Evolutionary conservation across 2,797 vertebrate species (phyloP).

Genomic region (Takifugu rubripes): DNA sequence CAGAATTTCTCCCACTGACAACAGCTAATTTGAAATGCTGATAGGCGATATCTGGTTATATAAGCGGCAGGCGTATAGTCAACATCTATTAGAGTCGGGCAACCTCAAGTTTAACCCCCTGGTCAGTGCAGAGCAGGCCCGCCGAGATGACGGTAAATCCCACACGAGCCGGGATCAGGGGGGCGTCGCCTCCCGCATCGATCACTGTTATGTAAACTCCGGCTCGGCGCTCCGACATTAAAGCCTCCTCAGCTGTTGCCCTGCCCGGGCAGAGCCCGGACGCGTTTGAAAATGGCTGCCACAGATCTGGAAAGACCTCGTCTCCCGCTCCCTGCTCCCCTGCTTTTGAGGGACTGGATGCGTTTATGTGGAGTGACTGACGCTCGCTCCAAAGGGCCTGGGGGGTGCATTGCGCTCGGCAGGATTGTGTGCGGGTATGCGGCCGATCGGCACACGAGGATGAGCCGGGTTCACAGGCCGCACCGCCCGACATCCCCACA

Average conservation of each 20-base stretch:
- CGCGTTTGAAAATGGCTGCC: slow-evolving; percentile 65
- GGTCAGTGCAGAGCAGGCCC: slow-evolving; percentile 31
- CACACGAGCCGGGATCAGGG: slow-evolving; percentile 39
- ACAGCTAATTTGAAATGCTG: slow-evolving; percentile 31
- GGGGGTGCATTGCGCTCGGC: slow-evolving; percentile 52
- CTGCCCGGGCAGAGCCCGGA: slow-evolving; percentile 22
- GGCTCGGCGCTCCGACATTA: slow-evolving; percentile 19
- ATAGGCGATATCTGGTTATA: slow-evolving; percentile 52
- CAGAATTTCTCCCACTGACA: neutral
- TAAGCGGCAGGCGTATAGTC: slow-evolving; percentile 54
- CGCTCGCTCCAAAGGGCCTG: slow-evolving; percentile 60
- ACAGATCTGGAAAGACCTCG: slow-evolving; percentile 57
- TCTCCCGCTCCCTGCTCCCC: slow-evolving; percentile 62
- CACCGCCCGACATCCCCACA: slow-evolving; percentile 41
- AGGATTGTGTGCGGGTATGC: slow-evolving; percentile 30
- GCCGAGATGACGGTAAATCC: slow-evolving; percentile 36
- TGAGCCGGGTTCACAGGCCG: slow-evolving; percentile 66
- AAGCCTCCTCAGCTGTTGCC: slow-evolving; percentile 28
- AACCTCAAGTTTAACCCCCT: slow-evolving; percentile 43
- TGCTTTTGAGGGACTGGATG: slow-evolving; percentile 60
- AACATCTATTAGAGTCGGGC: slow-evolving; percentile 50
- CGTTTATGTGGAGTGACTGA: slow-evolving; percentile 76
- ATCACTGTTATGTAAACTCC: slow-evolving; percentile 51
- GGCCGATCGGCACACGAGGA: slow-evolving; percentile 55
- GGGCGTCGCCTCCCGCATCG: slow-evolving; percentile 48